phyloP scores from a whole-genome alignment of 2,797 vertebrate genomes.

The Lepus townsendii region DNA sequence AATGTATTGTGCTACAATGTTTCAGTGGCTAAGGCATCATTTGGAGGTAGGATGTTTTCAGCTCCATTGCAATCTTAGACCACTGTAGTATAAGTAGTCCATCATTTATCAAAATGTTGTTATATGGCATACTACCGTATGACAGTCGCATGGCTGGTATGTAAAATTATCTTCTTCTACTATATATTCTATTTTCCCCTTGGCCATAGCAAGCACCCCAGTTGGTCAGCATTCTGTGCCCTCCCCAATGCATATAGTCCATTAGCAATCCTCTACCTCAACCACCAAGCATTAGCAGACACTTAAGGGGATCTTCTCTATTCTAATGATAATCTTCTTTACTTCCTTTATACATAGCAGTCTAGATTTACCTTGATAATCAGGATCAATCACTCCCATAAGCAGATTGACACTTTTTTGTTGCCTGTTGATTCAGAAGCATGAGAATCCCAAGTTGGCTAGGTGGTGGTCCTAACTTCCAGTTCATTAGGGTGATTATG shows the following conservation, averaged over 20 bases:
- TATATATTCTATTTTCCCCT: not conserved
- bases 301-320: not conserved
- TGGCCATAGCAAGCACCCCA: not conserved
- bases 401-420: not conserved
- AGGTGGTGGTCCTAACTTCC: not conserved
- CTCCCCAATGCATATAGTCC: no score
- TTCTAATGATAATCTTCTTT: not conserved
- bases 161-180: not conserved
- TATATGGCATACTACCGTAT: not conserved
- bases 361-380: not conserved
- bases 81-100: no score
- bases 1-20: not conserved
- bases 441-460: not conserved
- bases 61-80: not conserved
- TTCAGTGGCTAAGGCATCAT: not conserved
- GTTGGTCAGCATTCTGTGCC: not conserved
- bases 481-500: not conserved
- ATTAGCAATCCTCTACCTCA: not conserved
- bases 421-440: not conserved
- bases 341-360: not conserved
- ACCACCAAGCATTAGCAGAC: not conserved
- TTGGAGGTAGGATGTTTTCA: not conserved
- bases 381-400: not conserved
- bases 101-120: not conserved
- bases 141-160: not conserved